phyloP scores from a whole-genome alignment of 2,888 invertebrate genomes.

The Formica aserva region DNA sequence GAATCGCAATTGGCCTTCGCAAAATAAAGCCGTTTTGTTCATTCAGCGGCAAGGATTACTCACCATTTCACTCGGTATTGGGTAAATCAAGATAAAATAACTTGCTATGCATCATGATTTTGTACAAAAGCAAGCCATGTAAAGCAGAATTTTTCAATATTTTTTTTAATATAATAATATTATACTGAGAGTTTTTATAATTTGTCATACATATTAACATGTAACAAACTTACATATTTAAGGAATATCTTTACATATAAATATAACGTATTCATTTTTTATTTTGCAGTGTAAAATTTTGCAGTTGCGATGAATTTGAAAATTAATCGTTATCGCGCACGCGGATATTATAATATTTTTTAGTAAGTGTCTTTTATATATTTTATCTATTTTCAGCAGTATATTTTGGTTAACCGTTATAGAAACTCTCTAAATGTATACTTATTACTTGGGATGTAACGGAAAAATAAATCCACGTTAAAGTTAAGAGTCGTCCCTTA shows the following conservation, averaged over 20 bases:
- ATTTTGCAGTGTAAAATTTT: not conserved
- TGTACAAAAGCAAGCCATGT: not conserved
- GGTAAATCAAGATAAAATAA: slow-evolving; percentile 26
- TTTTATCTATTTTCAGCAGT: not conserved
- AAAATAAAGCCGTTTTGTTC: not conserved
- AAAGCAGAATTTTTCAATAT: not conserved
- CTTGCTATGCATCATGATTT: not conserved
- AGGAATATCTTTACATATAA: not conserved
- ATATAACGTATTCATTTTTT: not conserved
- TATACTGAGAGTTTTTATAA: not conserved
- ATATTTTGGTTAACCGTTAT: not conserved
- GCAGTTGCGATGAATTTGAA: not conserved
- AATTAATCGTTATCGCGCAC: not conserved
- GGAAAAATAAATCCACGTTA: slow-evolving; percentile 16
- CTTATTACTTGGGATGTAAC: not conserved
- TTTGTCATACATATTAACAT: not conserved
- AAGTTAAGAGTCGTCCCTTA: not conserved
- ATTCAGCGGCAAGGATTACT: not conserved
- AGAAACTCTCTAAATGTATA: not conserved
- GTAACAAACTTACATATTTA: not conserved
- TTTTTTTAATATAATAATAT: not conserved
- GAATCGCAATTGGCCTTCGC: not conserved
- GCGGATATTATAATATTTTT: not conserved
- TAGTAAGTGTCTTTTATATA: not conserved
- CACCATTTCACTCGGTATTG: not conserved